Evolutionary conservation across 2,113 vertebrate species (phyloP).

Genomic region (Tupaia tana): DNA sequence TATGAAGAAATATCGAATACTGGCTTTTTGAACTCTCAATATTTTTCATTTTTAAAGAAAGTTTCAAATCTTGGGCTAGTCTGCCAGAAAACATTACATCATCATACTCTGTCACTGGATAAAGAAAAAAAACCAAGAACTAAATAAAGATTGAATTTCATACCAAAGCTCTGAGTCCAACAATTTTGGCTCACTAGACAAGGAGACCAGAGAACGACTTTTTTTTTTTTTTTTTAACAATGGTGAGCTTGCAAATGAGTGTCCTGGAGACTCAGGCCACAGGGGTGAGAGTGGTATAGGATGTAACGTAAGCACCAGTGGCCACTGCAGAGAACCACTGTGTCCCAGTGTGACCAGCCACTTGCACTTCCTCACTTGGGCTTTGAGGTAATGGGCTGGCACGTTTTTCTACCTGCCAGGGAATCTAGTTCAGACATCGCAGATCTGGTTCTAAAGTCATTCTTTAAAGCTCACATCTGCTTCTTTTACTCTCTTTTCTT

Average conservation of each 20-base stretch:
- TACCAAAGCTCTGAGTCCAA: conserved; percentile 42
- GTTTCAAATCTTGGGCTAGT: conserved; percentile 32
- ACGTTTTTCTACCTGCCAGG: neutral
- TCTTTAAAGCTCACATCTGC: neutral
- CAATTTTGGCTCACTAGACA: neutral
- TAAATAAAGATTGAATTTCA: conserved; percentile 64
- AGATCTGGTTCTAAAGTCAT: neutral
- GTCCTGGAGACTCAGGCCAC: neutral
- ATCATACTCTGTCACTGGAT: conserved; percentile 40
- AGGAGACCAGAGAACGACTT: neutral
- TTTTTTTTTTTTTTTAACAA: neutral
- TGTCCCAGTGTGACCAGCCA: neutral
- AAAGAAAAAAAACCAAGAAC: conserved; percentile 39
- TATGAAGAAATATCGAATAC: conserved; percentile 57
- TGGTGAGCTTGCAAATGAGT: neutral
- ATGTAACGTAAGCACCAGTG: neutral
- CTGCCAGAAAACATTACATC: conserved; percentile 70
- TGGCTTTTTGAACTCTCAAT: conserved; percentile 50
- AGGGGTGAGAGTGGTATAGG: neutral
- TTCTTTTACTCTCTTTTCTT: neutral
- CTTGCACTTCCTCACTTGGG: neutral
- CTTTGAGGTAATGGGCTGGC: neutral
- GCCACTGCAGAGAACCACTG: neutral
- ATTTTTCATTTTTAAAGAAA: conserved; percentile 66
- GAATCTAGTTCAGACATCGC: conserved; percentile 4